A percentile compares a stretch with the other conserved stretches of the same genome.
Evolutionary conservation across 2,797 vertebrate species (phyloP).

Genomic region (Liasis olivaceus): DNA sequence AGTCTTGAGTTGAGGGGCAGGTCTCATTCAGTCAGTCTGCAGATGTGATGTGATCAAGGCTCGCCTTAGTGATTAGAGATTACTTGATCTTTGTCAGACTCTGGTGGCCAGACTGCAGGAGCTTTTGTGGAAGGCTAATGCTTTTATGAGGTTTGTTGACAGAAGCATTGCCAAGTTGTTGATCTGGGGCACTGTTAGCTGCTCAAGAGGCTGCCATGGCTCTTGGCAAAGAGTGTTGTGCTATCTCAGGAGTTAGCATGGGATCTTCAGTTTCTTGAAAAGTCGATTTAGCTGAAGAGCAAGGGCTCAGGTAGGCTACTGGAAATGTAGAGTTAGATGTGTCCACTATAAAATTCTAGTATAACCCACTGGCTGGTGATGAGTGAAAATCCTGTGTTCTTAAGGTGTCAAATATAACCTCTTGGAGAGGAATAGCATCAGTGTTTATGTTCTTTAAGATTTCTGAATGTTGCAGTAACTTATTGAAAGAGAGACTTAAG

Average conservation of each 20-base stretch:
- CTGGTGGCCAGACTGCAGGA: not conserved
- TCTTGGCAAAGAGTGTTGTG: not conserved
- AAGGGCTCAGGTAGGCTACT: not conserved
- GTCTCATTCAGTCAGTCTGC: not conserved
- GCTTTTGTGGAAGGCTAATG: not conserved
- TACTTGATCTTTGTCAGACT: not conserved
- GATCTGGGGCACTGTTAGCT: not conserved
- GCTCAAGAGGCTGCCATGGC: not conserved
- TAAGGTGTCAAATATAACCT: not conserved
- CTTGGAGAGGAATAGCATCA: not conserved
- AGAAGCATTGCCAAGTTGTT: not conserved
- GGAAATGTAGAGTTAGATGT: not conserved
- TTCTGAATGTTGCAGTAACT: not conserved
- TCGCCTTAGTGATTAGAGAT: not conserved
- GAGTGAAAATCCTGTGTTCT: not conserved
- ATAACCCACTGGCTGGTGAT: not conserved
- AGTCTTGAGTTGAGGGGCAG: not conserved
- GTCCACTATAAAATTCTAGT: not conserved
- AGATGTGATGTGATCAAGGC: not conserved
- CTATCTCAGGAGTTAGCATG: not conserved
- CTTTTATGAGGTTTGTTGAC: not conserved
- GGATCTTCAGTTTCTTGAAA: not conserved
- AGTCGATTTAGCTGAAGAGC: not conserved
- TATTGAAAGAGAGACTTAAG: not conserved
- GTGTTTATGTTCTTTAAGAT: not conserved